Conservation (phyloP, 2,797 vertebrate species). For the Cuculus canorus region DNA sequence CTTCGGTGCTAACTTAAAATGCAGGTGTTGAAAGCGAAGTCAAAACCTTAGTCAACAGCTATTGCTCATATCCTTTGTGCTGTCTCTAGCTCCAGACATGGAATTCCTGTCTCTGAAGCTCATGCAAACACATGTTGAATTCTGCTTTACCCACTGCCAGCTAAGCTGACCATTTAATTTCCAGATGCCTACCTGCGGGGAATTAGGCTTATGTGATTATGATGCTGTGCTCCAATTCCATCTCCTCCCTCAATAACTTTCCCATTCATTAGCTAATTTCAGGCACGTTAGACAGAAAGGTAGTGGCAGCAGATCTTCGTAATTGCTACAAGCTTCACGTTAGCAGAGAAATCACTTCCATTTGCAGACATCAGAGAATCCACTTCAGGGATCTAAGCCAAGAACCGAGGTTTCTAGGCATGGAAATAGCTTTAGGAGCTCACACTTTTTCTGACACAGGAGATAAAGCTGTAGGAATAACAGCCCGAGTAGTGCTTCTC, state of each 20-base stretch:
- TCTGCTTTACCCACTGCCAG: background rate
- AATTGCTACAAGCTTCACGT: background rate
- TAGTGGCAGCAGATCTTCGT: background rate
- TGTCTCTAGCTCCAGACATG: background rate
- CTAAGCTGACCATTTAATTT: background rate
- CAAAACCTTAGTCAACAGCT: background rate
- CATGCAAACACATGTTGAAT: background rate
- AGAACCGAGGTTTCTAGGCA: background rate
- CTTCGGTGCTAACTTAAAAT: background rate
- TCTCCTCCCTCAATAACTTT: background rate
- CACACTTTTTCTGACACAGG: background rate
- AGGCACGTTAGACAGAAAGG: background rate
- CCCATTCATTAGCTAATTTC: background rate
- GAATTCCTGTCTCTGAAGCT: background rate
- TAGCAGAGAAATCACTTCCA: background rate
- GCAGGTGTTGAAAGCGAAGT: background rate
- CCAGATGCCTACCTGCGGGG: background rate
- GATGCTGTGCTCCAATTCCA: background rate
- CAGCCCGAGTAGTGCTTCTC: background rate
- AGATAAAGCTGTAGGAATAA: background rate
- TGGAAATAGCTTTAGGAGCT: background rate
- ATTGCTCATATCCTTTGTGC: background rate
- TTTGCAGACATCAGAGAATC: slow-evolving; percentile 8
- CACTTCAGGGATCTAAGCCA: background rate
- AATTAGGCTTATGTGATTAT: background rate